Conservation (phyloP, 2,888 invertebrate species). For the Uropetala carovei region DNA sequence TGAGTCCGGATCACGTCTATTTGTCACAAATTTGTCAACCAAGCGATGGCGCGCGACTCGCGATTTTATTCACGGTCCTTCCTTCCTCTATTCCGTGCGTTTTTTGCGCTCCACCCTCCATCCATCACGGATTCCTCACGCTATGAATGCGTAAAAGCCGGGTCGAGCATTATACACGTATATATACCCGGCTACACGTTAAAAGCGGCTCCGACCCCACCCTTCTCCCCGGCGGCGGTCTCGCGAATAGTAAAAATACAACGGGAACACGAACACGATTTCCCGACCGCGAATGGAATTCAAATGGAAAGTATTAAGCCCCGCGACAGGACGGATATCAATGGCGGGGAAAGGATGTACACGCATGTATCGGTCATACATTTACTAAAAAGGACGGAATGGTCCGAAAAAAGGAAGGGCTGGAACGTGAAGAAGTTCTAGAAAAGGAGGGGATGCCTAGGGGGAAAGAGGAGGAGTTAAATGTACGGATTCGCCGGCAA, state of each 20-base stretch:
- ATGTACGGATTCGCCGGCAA: background rate
- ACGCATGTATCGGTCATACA: background rate
- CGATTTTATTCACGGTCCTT: slow-evolving; percentile 12
- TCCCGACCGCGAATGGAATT: slow-evolving; percentile 2
- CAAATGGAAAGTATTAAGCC: slow-evolving; percentile 11
- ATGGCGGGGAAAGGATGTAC: background rate
- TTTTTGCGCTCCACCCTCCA: background rate
- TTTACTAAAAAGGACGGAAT: background rate
- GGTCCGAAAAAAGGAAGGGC: background rate
- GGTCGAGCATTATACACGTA: background rate
- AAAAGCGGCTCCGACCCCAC: too few species aligned
- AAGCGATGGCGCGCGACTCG: background rate
- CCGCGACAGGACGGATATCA: background rate
- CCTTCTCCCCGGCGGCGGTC: background rate
- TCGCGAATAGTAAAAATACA: slow-evolving; percentile 11
- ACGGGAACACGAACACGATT: background rate
- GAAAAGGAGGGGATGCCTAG: background rate
- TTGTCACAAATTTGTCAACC: slow-evolving; percentile 51
- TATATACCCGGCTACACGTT: background rate
- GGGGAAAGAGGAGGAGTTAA: background rate
- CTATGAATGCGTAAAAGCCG: slow-evolving; percentile 10
- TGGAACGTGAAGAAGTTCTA: background rate
- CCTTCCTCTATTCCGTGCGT: background rate
- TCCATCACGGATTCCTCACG: slow-evolving; percentile 21
- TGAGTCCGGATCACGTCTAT: background rate